A percentile compares a stretch with the other conserved stretches of the same genome.
Evolutionary conservation across 2,797 vertebrate genomes (phyloP).

Genomic region (Squalus acanthias): DNA sequence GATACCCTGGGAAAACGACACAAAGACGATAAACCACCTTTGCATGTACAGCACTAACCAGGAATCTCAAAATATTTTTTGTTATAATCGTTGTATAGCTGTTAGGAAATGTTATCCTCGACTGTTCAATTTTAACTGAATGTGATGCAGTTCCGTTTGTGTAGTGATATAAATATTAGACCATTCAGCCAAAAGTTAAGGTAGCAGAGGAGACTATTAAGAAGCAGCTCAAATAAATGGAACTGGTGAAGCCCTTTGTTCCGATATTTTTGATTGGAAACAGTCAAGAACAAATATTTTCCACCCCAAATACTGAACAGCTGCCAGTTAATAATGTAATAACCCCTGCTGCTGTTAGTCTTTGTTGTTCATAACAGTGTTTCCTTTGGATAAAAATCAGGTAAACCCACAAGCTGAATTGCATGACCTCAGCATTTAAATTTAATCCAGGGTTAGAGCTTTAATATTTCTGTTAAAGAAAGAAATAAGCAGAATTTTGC

Average conservation of each 20-base stretch:
- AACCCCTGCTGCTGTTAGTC: neutral
- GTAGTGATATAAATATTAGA: neutral
- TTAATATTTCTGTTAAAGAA: neutral
- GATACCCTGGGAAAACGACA: neutral
- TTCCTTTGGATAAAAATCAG: neutral
- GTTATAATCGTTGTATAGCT: neutral
- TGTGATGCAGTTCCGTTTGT: neutral
- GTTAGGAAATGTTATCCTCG: neutral
- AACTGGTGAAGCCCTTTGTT: neutral
- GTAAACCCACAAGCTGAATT: neutral
- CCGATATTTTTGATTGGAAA: neutral
- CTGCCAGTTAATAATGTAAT: neutral
- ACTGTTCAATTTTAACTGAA: neutral
- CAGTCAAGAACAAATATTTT: conserved; percentile 9
- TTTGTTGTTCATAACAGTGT: neutral
- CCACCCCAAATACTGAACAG: neutral
- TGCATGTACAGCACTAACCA: neutral
- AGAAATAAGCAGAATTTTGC: neutral
- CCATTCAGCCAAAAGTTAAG: neutral
- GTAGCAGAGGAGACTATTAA: neutral
- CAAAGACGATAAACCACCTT: neutral
- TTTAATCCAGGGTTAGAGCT: neutral
- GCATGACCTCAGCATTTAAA: neutral
- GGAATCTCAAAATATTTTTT: neutral
- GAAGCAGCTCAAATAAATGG: neutral